Percentiles rank a stretch among this genome's conserved stretches.
Conservation (phyloP, 2,113 vertebrate genomes). For the Vireo altiloquus region DNA sequence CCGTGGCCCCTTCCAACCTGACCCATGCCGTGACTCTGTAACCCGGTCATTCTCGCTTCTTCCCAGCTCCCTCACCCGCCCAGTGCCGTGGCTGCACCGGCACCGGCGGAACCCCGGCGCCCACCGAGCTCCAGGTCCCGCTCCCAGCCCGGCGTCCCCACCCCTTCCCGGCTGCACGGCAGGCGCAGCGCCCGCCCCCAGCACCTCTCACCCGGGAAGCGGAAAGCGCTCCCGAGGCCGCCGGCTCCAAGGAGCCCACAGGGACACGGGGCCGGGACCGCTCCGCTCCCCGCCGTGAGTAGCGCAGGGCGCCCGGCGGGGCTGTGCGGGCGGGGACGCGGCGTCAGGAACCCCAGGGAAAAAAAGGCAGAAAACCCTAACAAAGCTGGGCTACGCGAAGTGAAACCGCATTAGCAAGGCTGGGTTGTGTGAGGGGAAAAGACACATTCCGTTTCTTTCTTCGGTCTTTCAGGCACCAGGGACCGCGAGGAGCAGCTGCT, state of each 20-base stretch:
- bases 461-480: not conserved
- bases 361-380: not conserved
- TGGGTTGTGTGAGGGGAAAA: not conserved
- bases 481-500: not conserved
- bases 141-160: accelerated
- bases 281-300: not conserved
- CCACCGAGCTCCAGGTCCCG: accelerated
- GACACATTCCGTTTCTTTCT: not conserved
- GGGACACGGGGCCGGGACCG: accelerated
- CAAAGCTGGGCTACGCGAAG: accelerated
- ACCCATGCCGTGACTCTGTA: not conserved
- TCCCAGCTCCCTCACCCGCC: not conserved
- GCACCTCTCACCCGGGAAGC: slow-evolving; percentile 20
- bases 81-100: accelerated
- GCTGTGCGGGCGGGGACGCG: not conserved
- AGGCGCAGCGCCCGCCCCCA: not conserved
- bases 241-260: accelerated
- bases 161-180: accelerated
- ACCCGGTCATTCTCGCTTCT: accelerated
- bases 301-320: not conserved
- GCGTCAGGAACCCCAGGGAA: not conserved
- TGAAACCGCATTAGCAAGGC: not conserved
- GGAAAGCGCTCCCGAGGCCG: not conserved
- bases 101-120: accelerated
- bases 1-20: not conserved